Conservation (phyloP, 2,113 vertebrate species). For the Myiopsitta monachus region DNA sequence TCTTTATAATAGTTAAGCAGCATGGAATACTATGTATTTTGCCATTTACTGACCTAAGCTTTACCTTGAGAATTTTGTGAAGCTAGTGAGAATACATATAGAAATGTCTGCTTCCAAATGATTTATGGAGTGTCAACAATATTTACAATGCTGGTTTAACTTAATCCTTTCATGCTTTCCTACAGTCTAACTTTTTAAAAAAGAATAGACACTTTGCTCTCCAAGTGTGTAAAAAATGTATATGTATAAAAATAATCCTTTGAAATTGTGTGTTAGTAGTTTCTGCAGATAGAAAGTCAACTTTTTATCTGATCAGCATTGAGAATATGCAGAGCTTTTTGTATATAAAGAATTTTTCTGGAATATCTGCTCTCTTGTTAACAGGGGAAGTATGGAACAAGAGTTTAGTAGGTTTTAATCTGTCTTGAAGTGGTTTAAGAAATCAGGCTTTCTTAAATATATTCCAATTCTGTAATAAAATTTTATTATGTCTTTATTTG, state of each 20-base stretch:
- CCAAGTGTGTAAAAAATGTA: not conserved
- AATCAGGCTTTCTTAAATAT: not conserved
- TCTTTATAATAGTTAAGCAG: not conserved
- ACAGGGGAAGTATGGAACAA: not conserved
- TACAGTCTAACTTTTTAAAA: not conserved
- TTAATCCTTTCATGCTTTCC: not conserved
- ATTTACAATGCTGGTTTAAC: not conserved
- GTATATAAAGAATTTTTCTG: not conserved
- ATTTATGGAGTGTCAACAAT: not conserved
- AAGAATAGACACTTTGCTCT: not conserved
- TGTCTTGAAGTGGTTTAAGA: not conserved
- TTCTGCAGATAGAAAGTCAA: not conserved
- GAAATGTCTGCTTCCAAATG: not conserved
- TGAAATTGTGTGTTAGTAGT: not conserved
- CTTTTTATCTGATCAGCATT: not conserved
- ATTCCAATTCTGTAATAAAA: not conserved
- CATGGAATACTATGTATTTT: not conserved
- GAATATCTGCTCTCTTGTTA: not conserved
- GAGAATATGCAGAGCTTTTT: not conserved
- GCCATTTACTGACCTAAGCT: not conserved
- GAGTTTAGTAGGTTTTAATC: not conserved
- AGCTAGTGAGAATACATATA: not conserved
- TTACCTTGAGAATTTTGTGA: not conserved
- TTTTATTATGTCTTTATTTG: not conserved
- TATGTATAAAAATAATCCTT: not conserved